Evolutionary conservation across 2,113 vertebrate species (phyloP), one percentile per base, ranked within the genome.

Genomic region (Taxidea taxus): DNA sequence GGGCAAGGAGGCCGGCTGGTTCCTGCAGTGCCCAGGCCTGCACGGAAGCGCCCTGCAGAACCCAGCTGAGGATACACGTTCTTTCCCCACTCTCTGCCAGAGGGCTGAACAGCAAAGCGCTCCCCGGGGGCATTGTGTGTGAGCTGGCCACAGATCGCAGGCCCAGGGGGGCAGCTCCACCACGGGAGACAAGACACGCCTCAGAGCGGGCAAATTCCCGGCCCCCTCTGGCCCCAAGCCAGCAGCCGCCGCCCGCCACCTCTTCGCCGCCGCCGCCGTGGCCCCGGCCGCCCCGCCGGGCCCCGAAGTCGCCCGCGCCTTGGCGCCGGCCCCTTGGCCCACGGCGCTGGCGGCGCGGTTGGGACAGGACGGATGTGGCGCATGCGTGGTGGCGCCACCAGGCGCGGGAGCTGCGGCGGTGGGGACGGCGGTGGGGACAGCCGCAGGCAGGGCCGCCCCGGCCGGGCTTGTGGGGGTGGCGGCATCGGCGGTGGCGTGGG

Each of bases 351-450:
- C 81, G 7, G 92, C 84, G 18, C 23, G 27, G 77, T 15, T 4
- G 72, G 34, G 14, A 85, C 83, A 0, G 95, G 47, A 95, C 89
- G 58, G 89, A 98, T 98, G 98, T 98, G 98, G 97, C 98, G 98
- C 98, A 97, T 98, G 98, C 98, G 98, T 98, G 97, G 49, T 96
- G 74, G 68, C 95, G 92, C 97, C 84, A 68, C 62, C 7, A 78
- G 98, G 90, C 83, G 94, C 95, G 90, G 97, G 94, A 54, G 88
- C 42, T 64, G 92, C 34, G 87, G 96, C 81, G 27, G 93, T 68
- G 74, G 29, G 37, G 88, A 37, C 21, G 21, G 84, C 91, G 34
- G 60, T 7, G 54, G 25, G 66, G 56, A 2, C 39, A 21, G 90
- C 23, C 54, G 90, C 27, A 68, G 96, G 86, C 94, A 29, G 18